Evolutionary conservation across 2,797 vertebrate species (phyloP).

Genomic region (Oreochromis grahami): DNA sequence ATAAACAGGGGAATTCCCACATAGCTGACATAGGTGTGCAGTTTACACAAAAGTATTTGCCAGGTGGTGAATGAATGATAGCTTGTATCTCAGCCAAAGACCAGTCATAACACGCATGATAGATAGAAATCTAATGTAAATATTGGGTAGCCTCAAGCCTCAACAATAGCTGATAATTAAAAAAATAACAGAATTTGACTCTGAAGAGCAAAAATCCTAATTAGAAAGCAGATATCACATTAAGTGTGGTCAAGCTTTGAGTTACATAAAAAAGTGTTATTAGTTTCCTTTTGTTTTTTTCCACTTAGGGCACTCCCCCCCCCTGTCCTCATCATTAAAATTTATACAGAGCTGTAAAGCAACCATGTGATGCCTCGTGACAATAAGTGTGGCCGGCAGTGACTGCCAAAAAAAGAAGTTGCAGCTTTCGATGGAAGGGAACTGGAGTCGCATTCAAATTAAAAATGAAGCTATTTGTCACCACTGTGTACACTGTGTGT

Average conservation of each 20-base stretch:
- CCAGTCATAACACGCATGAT: not conserved
- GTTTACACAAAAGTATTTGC: not conserved
- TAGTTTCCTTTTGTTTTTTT: not conserved
- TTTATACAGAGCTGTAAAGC: not conserved
- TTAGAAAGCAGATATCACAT: not conserved
- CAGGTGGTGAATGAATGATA: not conserved
- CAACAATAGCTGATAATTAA: not conserved
- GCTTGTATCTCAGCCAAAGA: not conserved
- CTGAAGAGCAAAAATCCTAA: not conserved
- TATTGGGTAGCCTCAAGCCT: not conserved
- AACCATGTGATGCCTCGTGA: slow-evolving; percentile 19
- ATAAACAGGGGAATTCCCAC: slow-evolving; percentile 24
- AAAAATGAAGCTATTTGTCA: slow-evolving; percentile 22
- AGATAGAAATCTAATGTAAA: not conserved
- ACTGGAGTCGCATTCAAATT: slow-evolving; percentile 32
- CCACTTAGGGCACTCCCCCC: not conserved
- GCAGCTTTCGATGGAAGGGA: slow-evolving; percentile 49
- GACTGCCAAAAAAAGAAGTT: slow-evolving; percentile 37
- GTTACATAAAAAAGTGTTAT: not conserved
- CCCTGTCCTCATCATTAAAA: not conserved
- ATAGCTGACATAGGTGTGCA: slow-evolving; percentile 1
- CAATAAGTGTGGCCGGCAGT: not conserved
- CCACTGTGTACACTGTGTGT: not conserved
- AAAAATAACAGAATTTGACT: not conserved
- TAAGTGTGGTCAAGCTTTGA: not conserved